Evolutionary conservation across 2,797 vertebrate genomes (phyloP).

Genomic region (Gallinago nigripennis): DNA sequence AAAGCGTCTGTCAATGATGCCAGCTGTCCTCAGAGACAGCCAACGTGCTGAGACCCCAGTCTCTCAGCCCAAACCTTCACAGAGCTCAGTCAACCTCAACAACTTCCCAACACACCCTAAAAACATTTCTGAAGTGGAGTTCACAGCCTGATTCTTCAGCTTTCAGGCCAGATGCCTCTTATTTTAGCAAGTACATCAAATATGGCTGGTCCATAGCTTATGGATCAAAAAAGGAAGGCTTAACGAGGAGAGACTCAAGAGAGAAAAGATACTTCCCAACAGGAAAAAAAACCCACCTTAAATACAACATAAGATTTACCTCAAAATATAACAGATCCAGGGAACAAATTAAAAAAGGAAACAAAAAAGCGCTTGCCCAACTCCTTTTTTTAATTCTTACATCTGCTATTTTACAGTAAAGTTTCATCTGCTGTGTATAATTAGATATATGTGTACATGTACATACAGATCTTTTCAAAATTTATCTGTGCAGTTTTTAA

Average conservation of each 20-base stretch:
- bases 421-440: conserved; percentile 27
- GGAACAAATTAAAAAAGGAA: conserved; percentile 45
- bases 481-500: background rate
- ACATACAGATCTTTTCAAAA: background rate
- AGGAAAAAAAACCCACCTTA: background rate
- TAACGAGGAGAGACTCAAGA: background rate
- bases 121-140: background rate
- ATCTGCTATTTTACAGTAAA: conserved; percentile 40
- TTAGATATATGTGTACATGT: background rate
- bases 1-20: background rate
- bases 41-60: background rate
- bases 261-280: background rate
- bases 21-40: background rate
- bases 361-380: background rate
- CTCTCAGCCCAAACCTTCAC: background rate
- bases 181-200: background rate
- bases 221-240: background rate
- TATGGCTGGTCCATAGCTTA: background rate
- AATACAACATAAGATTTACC: background rate
- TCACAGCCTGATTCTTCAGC: background rate
- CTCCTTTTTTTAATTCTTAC: conserved; percentile 26
- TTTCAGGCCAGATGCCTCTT: background rate
- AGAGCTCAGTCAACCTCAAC: background rate
- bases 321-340: background rate
- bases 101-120: background rate